phyloP scores from a whole-genome alignment of 2,888 invertebrate genomes.

The Lasius fuliginosus region DNA sequence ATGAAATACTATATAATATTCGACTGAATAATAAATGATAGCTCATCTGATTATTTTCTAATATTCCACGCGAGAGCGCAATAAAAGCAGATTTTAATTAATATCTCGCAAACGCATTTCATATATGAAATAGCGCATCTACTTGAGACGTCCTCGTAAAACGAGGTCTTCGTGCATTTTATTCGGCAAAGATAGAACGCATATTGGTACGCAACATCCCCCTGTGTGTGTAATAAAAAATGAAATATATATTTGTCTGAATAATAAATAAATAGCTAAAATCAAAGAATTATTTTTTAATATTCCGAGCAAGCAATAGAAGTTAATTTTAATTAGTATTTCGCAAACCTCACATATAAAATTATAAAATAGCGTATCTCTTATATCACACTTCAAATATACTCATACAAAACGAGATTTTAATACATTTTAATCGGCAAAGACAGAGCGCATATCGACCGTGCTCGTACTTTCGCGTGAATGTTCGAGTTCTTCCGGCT shows the following conservation, averaged over 20 bases:
- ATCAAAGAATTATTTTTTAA: not conserved
- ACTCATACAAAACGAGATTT: not conserved
- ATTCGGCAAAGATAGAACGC: not conserved
- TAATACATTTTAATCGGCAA: constrained; percentile 31
- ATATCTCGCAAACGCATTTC: not conserved
- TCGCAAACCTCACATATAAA: not conserved
- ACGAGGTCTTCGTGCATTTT: not conserved
- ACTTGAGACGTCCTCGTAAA: not conserved
- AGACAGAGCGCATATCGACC: not conserved
- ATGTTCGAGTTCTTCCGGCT: constrained; percentile 1
- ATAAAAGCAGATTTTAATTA: not conserved
- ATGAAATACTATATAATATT: constrained; percentile 9
- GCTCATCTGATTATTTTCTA: not conserved
- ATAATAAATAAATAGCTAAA: not conserved
- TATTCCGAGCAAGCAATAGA: not conserved
- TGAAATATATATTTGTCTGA: not conserved
- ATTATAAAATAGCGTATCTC: not conserved
- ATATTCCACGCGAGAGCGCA: not conserved
- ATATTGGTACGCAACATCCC: not conserved
- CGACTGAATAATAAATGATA: not conserved
- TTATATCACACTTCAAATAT: not conserved
- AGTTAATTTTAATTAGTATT: not conserved
- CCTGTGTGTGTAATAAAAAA: not conserved
- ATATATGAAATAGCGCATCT: not conserved
- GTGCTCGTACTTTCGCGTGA: not conserved